phyloP scores from a whole-genome alignment of 2,113 vertebrate genomes.

The Peromyscus polionotus region DNA sequence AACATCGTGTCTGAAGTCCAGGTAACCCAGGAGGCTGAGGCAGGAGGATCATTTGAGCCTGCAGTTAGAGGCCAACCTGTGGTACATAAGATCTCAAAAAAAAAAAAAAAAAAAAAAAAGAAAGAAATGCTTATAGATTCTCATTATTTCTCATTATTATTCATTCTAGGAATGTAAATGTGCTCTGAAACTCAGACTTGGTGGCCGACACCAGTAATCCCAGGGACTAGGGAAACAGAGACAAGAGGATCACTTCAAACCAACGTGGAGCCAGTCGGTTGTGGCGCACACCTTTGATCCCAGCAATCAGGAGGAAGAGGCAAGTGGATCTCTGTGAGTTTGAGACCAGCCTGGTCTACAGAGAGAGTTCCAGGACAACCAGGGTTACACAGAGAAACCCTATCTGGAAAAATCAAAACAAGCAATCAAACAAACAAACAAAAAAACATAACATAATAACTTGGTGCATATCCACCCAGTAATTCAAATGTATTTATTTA shows the following conservation, averaged over 20 bases:
- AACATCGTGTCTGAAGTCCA: not conserved
- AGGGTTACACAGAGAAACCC: not conserved
- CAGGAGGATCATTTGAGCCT: not conserved
- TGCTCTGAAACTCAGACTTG: not conserved
- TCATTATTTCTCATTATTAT: not conserved
- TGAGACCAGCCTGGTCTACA: not conserved
- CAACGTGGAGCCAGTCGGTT: not conserved
- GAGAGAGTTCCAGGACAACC: not conserved
- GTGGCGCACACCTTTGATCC: not conserved
- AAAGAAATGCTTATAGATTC: not conserved
- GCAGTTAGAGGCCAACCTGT: not conserved
- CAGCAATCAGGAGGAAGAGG: not conserved
- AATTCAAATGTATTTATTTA: not conserved
- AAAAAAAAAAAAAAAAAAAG: not conserved
- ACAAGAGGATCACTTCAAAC: not conserved
- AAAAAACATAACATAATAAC: not conserved
- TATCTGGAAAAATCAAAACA: not conserved
- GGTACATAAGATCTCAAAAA: not conserved
- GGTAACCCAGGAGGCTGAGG: not conserved
- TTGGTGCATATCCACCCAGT: not conserved
- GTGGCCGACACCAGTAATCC: not conserved
- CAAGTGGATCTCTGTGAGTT: not conserved
- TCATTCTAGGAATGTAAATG: not conserved
- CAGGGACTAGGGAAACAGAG: not conserved
- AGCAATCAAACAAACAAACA: not conserved